These are phyloP conservation scores for Crypturellus tataupa DNA, from an alignment of 2,797 vertebrate genomes.

Conservation along the genomic window DNA sequence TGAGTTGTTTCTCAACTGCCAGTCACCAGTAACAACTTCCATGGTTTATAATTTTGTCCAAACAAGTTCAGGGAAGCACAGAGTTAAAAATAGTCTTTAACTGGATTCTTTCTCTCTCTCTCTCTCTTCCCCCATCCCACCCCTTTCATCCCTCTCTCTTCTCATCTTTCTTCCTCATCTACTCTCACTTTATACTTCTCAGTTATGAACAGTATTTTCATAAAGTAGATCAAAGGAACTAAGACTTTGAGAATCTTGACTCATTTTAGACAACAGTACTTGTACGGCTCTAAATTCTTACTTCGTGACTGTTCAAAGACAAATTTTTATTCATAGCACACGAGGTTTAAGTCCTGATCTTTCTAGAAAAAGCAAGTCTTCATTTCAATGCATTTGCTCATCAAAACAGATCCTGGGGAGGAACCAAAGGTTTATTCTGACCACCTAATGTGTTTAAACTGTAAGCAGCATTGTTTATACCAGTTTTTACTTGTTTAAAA, in stretches of 20 bases:
- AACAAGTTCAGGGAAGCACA: background rate
- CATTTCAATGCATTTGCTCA: background rate
- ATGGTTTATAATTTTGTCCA: background rate
- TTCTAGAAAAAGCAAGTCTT: background rate
- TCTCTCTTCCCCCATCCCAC: background rate
- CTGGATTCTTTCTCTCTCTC: background rate
- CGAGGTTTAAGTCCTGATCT: background rate
- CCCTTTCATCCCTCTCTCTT: too few species aligned
- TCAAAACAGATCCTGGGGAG: background rate
- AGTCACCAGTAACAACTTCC: background rate
- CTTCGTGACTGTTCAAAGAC: background rate
- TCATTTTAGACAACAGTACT: background rate
- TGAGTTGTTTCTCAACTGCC: background rate
- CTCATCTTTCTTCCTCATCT: background rate
- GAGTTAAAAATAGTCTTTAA: background rate
- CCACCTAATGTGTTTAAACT: conserved; percentile 14
- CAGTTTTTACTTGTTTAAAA: conserved; percentile 36
- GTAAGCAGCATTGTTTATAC: background rate
- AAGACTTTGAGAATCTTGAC: background rate
- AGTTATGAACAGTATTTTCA: background rate
- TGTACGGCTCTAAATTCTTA: background rate
- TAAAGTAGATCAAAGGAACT: background rate
- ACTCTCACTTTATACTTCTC: background rate
- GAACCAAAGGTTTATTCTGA: background rate
- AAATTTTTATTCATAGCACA: background rate